Conservation (phyloP, 2,797 vertebrate genomes). For the Typhlichthys eigenmanni region DNA sequence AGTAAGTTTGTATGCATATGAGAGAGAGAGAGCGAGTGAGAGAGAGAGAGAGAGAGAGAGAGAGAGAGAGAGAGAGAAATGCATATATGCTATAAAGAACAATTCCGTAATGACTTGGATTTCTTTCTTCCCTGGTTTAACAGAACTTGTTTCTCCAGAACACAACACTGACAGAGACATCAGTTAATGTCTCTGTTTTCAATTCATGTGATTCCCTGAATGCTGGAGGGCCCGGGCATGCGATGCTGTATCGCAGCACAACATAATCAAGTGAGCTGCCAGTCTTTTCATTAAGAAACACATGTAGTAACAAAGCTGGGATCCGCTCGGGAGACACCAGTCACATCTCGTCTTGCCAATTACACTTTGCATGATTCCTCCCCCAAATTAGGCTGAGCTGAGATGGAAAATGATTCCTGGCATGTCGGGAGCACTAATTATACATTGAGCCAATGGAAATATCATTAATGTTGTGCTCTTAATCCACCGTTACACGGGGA, state of each 20-base stretch:
- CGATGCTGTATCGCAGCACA: conserved; percentile 35
- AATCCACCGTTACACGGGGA: conserved; percentile 68
- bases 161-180: conserved; percentile 3
- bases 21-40: too few relatives aligned
- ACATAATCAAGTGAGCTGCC: conserved; percentile 50
- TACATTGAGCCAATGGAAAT: conserved; percentile 76
- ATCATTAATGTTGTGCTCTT: conserved; percentile 79
- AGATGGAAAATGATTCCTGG: conserved; percentile 82
- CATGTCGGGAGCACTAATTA: conserved; percentile 82
- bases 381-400: conserved; percentile 81
- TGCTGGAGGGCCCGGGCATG: conserved; percentile 14
- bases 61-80: too few relatives aligned
- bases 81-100: too few relatives aligned
- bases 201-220: conserved; percentile 18
- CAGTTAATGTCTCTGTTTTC: conserved; percentile 21
- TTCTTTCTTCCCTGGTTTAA: not conserved
- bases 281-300: conserved; percentile 64
- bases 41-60: too few relatives aligned
- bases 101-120: too few relatives aligned
- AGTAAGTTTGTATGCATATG: too few relatives aligned
- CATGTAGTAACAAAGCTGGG: conserved; percentile 68
- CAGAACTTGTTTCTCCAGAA: not conserved
- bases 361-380: conserved; percentile 83
- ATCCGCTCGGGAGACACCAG: conserved; percentile 68
- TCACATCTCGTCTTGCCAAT: conserved; percentile 80